Evolutionary conservation across 2,113 vertebrate genomes (phyloP).

Genomic region (Manacus vitellinus): DNA sequence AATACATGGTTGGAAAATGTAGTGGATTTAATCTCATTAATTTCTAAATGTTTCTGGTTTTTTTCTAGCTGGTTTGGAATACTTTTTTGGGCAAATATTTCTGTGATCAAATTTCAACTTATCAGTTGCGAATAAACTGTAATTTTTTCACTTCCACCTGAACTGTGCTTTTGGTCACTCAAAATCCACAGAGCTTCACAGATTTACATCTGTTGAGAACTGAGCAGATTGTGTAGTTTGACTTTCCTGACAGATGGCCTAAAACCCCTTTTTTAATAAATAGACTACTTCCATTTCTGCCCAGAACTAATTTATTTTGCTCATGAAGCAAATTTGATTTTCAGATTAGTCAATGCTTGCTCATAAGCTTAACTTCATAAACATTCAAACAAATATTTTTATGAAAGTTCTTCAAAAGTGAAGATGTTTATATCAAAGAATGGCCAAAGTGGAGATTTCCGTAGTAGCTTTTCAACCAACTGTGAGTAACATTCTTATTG

Average conservation of each 20-base stretch:
- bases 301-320: constrained; percentile 16
- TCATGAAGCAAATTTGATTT: not conserved
- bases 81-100: not conserved
- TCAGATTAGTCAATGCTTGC: not conserved
- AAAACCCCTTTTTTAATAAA: constrained; percentile 27
- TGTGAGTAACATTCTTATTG: not conserved
- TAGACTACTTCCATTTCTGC: not conserved
- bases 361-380: not conserved
- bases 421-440: not conserved
- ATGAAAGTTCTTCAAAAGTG: constrained; percentile 3
- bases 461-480: not conserved
- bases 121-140: not conserved
- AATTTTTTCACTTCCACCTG: not conserved
- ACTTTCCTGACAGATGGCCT: constrained; percentile 30
- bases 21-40: not conserved
- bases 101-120: not conserved
- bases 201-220: not conserved
- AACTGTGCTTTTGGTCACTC: not conserved
- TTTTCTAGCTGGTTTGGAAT: not conserved
- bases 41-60: not conserved
- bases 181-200: not conserved
- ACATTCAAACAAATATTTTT: not conserved
- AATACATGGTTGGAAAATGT: not conserved
- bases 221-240: not conserved
- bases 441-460: not conserved